Evolutionary conservation across 2,113 vertebrate species (phyloP).

Genomic region (Serilophus lunatus): DNA sequence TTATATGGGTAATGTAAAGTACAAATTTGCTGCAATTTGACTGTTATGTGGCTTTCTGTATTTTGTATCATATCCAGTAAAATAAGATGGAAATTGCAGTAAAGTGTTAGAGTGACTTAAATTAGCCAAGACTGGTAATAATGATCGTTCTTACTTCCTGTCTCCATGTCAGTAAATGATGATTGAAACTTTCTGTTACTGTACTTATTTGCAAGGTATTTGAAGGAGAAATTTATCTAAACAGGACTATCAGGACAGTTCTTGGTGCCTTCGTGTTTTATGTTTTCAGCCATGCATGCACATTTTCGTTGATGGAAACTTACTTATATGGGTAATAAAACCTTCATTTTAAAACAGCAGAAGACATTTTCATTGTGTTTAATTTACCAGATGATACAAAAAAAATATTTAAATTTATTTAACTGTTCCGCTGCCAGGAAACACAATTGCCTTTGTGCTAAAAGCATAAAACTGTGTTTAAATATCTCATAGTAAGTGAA

Average conservation of each 20-base stretch:
- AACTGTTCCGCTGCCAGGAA: neutral
- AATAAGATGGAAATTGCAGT: neutral
- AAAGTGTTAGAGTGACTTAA: conserved; percentile 3
- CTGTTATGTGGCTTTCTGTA: neutral
- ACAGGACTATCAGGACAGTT: neutral
- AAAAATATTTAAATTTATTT: neutral
- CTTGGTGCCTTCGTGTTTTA: neutral
- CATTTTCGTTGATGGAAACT: neutral
- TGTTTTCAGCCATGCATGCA: neutral
- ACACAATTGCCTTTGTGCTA: neutral
- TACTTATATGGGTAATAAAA: neutral
- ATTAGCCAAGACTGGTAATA: neutral
- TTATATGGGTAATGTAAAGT: neutral
- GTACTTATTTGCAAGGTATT: neutral
- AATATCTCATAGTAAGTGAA: neutral
- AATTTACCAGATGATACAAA: neutral
- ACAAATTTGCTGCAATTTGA: neutral
- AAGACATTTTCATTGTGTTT: neutral
- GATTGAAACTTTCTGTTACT: neutral
- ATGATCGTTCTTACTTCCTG: neutral
- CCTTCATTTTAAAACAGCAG: neutral
- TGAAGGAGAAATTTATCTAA: neutral
- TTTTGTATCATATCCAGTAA: neutral
- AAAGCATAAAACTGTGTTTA: neutral
- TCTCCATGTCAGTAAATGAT: neutral